phyloP scores from a whole-genome alignment of 2,888 invertebrate genomes.

The Pristionchus japonicus region DNA sequence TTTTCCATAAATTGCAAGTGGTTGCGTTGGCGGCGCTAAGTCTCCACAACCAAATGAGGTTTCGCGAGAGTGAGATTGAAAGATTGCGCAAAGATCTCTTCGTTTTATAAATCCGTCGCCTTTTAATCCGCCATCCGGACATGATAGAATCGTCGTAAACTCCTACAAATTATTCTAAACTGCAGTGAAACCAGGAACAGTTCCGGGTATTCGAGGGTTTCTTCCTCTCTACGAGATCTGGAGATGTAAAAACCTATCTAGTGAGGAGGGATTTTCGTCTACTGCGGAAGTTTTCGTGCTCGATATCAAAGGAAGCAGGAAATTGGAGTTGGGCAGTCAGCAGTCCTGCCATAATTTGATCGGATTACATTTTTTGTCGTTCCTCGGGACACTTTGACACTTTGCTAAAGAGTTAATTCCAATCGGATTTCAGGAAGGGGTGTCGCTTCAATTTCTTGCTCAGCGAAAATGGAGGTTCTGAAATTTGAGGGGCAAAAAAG shows the following conservation, averaged over 20 bases:
- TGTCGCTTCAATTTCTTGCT: not conserved
- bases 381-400: too few species aligned
- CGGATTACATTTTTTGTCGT: not conserved
- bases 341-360: not conserved
- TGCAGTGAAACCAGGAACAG: not conserved
- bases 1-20: not conserved
- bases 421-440: too few species aligned
- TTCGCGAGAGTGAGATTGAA: not conserved
- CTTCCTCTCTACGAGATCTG: not conserved
- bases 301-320: not conserved
- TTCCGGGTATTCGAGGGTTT: not conserved
- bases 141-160: not conserved
- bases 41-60: not conserved
- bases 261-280: not conserved
- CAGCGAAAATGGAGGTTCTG: not conserved
- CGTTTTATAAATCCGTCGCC: not conserved
- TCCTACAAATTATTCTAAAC: not conserved
- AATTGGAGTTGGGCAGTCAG: not conserved
- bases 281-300: not conserved
- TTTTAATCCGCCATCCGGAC: not conserved
- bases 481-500: not conserved
- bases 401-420: too few species aligned
- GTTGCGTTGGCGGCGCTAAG: not conserved
- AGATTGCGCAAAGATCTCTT: not conserved
- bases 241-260: not conserved